Base-by-base conservation (phyloP, 2,797 vertebrate species). In the Sebastes matsubarae region DNA sequence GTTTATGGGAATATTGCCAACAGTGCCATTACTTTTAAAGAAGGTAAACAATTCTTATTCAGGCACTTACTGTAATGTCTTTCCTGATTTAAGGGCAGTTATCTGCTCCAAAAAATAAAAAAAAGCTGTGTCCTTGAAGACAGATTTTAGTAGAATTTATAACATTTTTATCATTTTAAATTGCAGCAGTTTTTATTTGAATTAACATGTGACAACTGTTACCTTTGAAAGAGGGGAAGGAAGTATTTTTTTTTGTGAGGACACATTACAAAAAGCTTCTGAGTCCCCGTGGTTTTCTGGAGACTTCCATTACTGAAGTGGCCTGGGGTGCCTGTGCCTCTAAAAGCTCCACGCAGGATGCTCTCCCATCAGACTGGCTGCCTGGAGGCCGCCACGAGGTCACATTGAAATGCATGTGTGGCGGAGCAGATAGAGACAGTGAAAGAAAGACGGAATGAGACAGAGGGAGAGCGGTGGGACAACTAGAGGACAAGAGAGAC, bases 301-400 rank as follows among this genome's bases (percentile, higher is more conserved):
- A 89, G 73, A 83, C 86, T 71, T 92, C 89, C 88, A 92, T 94
- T 93, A 94, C 87, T 64, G 34, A 64, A 74, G 80, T 86, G 85
- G 90, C 90, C 89, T 2, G 34, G 30, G 92, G 90, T 77, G 84
- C 24, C 42, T 68, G 25, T 63, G 82, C 71, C 84, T 80, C 90
- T 93, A 90, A 94, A 93, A 94, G 92, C 92, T 80, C 66, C 61
- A 20, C 61, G 73, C 84, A 65, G 84, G 86, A 89, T 81, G 75
- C 24, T 66, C 71, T 87, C 83, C 87, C 86, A 78, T 84, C 82
- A 86, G 86, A 69, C 82, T 12, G 77, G 46, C 74, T 66, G 85
- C 89, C 90, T 82, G 79, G 59, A 88, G 89, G 88, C 88, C 75
- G 61, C 52, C 11, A 24, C 80, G 80, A 77, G 87, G 89, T 91